Evolutionary conservation across 2,113 vertebrate species (phyloP).

Genomic region (Colossoma macropomum): DNA sequence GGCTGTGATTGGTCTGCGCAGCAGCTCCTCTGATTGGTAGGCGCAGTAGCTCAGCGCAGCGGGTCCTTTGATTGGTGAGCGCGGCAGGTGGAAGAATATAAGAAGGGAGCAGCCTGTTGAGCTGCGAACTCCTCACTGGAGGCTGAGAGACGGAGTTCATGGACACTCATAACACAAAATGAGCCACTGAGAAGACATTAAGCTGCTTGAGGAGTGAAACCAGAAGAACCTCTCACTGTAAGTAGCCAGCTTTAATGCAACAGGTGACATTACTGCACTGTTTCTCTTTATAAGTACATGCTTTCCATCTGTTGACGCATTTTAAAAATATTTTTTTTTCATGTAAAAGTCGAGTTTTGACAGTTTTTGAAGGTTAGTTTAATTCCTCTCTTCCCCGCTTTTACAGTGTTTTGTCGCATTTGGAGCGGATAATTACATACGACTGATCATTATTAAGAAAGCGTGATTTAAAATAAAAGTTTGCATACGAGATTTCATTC

Average conservation of each 20-base stretch:
- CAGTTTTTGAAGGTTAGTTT: too few species aligned
- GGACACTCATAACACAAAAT: background rate
- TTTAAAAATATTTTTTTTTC: background rate
- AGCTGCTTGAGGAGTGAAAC: background rate
- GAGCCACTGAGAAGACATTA: background rate
- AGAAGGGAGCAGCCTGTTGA: conserved; percentile 25
- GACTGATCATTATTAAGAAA: too few species aligned
- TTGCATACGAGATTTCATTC: background rate
- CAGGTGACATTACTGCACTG: background rate
- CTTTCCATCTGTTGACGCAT: background rate
- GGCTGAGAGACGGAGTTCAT: background rate
- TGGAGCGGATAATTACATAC: background rate
- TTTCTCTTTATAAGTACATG: background rate
- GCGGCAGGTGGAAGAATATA: conserved; percentile 22
- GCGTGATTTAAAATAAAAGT: background rate
- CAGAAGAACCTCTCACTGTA: conserved; percentile 7
- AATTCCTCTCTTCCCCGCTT: too few species aligned
- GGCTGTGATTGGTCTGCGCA: background rate
- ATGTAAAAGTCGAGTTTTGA: background rate
- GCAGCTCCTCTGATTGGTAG: conserved; percentile 42
- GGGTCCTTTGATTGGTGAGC: conserved; percentile 32
- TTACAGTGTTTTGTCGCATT: background rate
- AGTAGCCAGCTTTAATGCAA: conserved; percentile 4
- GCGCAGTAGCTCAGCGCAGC: background rate
- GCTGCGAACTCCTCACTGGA: background rate